These are phyloP conservation scores for Panagrolaimus sp. DNA, from an alignment of 1,140 invertebrate species.

Conservation along the genomic window DNA sequence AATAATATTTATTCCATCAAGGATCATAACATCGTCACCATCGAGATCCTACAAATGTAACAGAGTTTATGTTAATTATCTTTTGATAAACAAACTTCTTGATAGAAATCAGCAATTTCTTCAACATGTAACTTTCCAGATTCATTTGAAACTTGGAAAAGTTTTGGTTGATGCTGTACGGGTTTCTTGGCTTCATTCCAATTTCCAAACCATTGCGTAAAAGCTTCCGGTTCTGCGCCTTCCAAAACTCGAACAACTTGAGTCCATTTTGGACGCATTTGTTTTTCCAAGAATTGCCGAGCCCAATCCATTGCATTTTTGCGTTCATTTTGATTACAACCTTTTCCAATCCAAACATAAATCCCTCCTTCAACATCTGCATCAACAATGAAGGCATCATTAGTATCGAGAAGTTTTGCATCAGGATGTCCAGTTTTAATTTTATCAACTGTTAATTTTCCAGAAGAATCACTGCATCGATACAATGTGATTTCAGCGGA, in stretches of 20 bases:
- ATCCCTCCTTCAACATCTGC: conserved; percentile 72
- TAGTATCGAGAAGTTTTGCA: background rate
- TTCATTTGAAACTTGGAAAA: conserved; percentile 67
- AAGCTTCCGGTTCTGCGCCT: conserved; percentile 46
- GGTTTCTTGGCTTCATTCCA: conserved; percentile 45
- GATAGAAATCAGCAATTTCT: conserved; percentile 66
- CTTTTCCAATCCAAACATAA: conserved; percentile 78
- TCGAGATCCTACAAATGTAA: conserved; percentile 66
- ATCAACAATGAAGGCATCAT: conserved; percentile 79
- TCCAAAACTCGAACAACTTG: conserved; percentile 51
- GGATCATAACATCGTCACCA: conserved; percentile 77
- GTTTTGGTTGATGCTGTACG: conserved; percentile 59
- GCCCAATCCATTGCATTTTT: conserved; percentile 71
- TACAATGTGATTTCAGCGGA: conserved; percentile 47
- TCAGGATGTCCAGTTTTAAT: background rate
- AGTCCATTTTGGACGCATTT: conserved; percentile 50
- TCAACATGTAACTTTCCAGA: conserved; percentile 63
- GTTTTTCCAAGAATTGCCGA: conserved; percentile 50
- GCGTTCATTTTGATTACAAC: conserved; percentile 71
- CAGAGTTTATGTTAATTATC: background rate
- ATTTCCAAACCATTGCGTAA: conserved; percentile 52
- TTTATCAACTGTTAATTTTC: background rate
- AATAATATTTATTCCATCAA: conserved; percentile 72
- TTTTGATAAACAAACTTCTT: conserved; percentile 37
- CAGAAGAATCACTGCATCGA: background rate